A percentile compares a stretch with the other conserved stretches of the same genome.
Evolutionary conservation across 2,113 vertebrate species (phyloP).

Genomic region (Rattus rattus): DNA sequence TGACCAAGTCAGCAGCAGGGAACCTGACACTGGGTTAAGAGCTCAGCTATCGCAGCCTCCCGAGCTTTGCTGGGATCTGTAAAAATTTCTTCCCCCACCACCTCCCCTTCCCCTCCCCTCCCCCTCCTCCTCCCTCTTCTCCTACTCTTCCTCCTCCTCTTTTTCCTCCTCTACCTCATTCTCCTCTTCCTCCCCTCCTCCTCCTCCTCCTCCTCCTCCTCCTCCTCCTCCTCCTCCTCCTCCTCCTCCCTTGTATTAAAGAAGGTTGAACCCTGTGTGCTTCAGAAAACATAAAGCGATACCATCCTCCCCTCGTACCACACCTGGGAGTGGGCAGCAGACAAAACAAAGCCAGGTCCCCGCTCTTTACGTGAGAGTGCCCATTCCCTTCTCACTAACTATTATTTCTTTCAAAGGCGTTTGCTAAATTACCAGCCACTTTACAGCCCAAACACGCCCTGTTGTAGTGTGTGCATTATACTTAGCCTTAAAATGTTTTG

Average conservation of each 20-base stretch:
- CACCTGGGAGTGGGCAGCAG: not conserved
- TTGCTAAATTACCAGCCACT: conserved; percentile 59
- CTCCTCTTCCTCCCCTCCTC: not conserved
- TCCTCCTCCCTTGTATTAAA: not conserved
- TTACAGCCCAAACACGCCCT: not conserved
- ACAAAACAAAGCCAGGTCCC: not conserved
- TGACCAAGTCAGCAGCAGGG: not conserved
- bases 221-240: not conserved
- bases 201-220: not conserved
- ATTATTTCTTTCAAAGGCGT: conserved; percentile 62
- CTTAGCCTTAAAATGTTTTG: conserved; percentile 54
- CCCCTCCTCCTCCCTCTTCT: not conserved
- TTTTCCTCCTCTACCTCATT: not conserved
- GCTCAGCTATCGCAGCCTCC: not conserved
- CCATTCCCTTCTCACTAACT: conserved; percentile 31
- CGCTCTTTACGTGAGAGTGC: not conserved
- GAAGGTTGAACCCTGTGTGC: not conserved
- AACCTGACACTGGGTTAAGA: not conserved
- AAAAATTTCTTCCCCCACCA: not conserved
- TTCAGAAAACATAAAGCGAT: not conserved
- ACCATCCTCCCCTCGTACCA: not conserved
- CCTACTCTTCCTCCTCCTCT: not conserved
- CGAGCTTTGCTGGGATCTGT: not conserved
- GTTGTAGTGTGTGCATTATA: not conserved
- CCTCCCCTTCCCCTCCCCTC: not conserved